Percentiles rank a stretch among this genome's conserved stretches.
phyloP scores from a whole-genome alignment of 2,888 invertebrate genomes.

The Dromius quadrimaculatus region DNA sequence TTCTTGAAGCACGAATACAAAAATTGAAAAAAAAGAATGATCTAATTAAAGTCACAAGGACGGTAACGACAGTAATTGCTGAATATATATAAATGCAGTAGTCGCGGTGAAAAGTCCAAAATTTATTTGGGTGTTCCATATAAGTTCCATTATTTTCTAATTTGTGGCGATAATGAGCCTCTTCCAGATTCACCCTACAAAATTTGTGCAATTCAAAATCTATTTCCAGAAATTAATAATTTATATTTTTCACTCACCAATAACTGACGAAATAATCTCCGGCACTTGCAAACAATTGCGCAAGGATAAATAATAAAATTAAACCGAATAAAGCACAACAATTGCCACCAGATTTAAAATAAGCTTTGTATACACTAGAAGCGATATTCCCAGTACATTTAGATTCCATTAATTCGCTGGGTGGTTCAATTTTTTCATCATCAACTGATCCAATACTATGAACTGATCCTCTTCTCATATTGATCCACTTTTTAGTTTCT shows the following conservation, averaged over 20 bases:
- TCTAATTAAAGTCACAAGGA: constrained; percentile 66
- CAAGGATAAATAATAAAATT: constrained; percentile 68
- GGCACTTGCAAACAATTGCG: constrained; percentile 73
- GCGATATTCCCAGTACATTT: constrained; percentile 65
- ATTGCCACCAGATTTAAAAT: constrained; percentile 70
- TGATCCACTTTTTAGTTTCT: constrained; percentile 60
- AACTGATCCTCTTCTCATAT: constrained; percentile 55
- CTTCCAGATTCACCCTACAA: constrained; percentile 72
- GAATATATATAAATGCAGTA: constrained; percentile 63
- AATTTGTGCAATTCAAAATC: background rate
- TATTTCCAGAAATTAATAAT: background rate
- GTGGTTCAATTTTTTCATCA: constrained; percentile 59
- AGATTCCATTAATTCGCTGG: constrained; percentile 63
- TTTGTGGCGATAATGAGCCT: constrained; percentile 63
- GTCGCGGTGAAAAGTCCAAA: constrained; percentile 44
- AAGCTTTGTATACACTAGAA: constrained; percentile 65
- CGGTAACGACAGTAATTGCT: constrained; percentile 64
- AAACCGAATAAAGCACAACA: constrained; percentile 65
- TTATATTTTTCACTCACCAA: constrained; percentile 68
- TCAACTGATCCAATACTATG: constrained; percentile 60
- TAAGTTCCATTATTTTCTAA: constrained; percentile 47
- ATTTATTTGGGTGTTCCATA: constrained; percentile 46
- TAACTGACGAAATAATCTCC: constrained; percentile 80
- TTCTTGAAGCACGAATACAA: constrained; percentile 70
- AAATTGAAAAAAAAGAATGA: constrained; percentile 69